Percentiles rank a stretch among this genome's conserved stretches.
phyloP scores from a whole-genome alignment of 2,888 invertebrate genomes.

The Hermodice carunculata region DNA sequence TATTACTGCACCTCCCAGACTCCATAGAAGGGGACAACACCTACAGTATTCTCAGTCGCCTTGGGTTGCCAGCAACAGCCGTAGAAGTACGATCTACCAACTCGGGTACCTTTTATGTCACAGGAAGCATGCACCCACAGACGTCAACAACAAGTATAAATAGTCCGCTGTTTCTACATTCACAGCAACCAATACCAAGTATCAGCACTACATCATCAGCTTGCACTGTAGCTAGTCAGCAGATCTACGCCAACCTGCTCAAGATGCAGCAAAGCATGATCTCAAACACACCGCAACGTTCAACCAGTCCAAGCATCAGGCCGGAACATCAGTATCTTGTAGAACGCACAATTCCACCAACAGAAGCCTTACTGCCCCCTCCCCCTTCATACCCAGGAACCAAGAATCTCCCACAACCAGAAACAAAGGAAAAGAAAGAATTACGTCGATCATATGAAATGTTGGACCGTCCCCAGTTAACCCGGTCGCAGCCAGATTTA shows the following conservation, averaged over 20 bases:
- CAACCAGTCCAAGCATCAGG: too few relatives aligned
- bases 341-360: too few relatives aligned
- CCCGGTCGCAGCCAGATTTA: slow-evolving; percentile 87
- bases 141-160: too few relatives aligned
- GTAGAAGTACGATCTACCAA: slow-evolving; percentile 32
- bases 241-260: too few relatives aligned
- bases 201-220: not conserved
- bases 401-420: too few relatives aligned
- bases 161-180: too few relatives aligned
- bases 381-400: too few relatives aligned
- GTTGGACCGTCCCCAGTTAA: slow-evolving; percentile 69
- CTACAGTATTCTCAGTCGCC: slow-evolving; percentile 61
- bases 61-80: slow-evolving; percentile 52
- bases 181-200: too few relatives aligned
- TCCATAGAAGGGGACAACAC: slow-evolving; percentile 63
- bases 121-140: slow-evolving; percentile 28
- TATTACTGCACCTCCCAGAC: slow-evolving; percentile 33
- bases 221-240: too few relatives aligned
- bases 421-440: not conserved
- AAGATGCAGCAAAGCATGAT: too few relatives aligned
- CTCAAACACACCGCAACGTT: too few relatives aligned
- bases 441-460: slow-evolving; percentile 46
- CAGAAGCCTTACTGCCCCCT: not conserved
- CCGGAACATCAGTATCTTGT: too few relatives aligned
- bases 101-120: slow-evolving; percentile 29